A percentile compares a stretch with the other conserved stretches of the same genome.
Evolutionary conservation across 2,888 invertebrate species (phyloP).

Genomic region (Fragum sueziense): DNA sequence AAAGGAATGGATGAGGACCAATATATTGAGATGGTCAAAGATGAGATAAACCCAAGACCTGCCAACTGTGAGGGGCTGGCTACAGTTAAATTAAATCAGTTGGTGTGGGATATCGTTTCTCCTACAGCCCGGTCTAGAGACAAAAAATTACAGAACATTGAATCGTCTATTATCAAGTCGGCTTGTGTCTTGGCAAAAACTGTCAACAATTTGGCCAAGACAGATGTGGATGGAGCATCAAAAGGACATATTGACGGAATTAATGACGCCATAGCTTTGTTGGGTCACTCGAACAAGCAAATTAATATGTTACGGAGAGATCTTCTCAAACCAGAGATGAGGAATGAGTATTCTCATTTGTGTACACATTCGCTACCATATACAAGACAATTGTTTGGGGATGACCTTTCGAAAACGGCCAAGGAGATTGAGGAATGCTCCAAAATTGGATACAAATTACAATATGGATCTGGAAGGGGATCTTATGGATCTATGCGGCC

Average conservation of each 20-base stretch:
- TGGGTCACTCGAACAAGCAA: constrained; percentile 29
- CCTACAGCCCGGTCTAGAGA: constrained; percentile 21
- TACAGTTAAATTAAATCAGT: constrained; percentile 30
- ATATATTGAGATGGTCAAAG: neutral
- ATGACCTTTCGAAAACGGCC: constrained; percentile 43
- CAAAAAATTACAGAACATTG: too few relatives aligned
- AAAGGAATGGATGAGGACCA: neutral
- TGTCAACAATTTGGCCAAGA: too few relatives aligned
- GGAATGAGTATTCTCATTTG: constrained; percentile 38
- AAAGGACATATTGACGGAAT: constrained; percentile 6
- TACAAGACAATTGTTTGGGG: constrained; percentile 42
- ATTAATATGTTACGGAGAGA: constrained; percentile 28
- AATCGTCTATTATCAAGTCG: too few relatives aligned
- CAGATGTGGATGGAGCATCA: too few relatives aligned
- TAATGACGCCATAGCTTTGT: constrained; percentile 29
- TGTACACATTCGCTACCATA: constrained; percentile 35
- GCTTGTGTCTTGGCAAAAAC: too few relatives aligned
- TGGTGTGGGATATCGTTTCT: constrained; percentile 31
- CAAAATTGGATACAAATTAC: constrained; percentile 36
- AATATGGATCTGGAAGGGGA: constrained; percentile 10
- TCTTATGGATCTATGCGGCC: neutral
- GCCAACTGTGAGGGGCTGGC: constrained; percentile 36
- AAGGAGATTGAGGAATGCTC: constrained; percentile 49
- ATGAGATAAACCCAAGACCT: constrained; percentile 1
- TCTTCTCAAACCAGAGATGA: constrained; percentile 38